These are phyloP conservation scores for Siniperca scherzeri DNA, from an alignment of 2,797 vertebrate species.

Conservation along the genomic window DNA sequence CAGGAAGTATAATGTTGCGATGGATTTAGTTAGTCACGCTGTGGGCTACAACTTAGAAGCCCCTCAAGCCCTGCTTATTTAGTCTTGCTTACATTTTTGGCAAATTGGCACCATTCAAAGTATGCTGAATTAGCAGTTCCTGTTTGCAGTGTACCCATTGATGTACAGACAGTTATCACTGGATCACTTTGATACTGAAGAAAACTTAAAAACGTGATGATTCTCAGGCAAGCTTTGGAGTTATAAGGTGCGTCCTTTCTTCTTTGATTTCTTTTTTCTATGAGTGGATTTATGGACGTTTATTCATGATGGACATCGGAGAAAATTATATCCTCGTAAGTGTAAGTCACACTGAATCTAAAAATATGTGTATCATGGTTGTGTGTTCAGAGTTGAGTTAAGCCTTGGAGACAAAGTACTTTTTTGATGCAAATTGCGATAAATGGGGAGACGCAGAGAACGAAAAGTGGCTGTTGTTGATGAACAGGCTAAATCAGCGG, in stretches of 20 bases:
- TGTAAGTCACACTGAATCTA: neutral
- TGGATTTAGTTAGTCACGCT: neutral
- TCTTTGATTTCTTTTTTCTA: neutral
- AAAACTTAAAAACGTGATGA: neutral
- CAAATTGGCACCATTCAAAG: neutral
- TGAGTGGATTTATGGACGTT: neutral
- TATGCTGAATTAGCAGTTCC: neutral
- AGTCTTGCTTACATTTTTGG: neutral
- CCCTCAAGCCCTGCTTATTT: neutral
- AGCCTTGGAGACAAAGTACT: no score
- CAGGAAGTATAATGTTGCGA: neutral
- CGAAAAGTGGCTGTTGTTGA: neutral
- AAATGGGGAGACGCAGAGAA: neutral
- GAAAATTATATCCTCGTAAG: neutral
- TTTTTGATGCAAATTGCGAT: neutral
- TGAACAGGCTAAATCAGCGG: neutral
- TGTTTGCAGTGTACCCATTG: neutral
- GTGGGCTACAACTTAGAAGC: neutral
- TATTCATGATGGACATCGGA: neutral
- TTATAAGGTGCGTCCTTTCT: fast-evolving
- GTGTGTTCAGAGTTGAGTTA: neutral
- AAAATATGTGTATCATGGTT: neutral
- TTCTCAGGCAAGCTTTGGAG: neutral
- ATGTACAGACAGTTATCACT: neutral
- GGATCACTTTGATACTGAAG: neutral